Evolutionary conservation across 2,113 vertebrate genomes (phyloP), one percentile per base, ranked within the genome.

Genomic region (Lophochroa leadbeateri): DNA sequence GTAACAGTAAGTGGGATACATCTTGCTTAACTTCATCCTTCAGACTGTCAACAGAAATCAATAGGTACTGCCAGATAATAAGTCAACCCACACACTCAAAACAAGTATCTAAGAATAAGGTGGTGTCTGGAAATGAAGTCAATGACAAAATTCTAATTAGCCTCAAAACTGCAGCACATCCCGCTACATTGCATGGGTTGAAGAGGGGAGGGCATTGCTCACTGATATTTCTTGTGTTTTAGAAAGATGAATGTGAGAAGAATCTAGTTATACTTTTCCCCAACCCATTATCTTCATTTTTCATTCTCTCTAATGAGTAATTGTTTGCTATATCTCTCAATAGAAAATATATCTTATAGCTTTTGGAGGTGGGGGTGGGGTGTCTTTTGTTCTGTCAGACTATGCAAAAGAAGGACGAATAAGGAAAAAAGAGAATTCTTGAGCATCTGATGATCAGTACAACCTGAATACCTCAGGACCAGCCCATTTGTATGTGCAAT

Each of bases 151-250:
- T 61, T 88, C 65, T 52, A 64, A 69, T 76, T 82, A 82, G 11
- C 15, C 31, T 72, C 57, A n/a, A 68, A 65, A 65, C 20, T 6
- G 24, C 3, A 76, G 21, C 0, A 1, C 44, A 31, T 39, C 23
- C 6, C 35, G 10, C n/a, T n/a, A 28, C 1, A 0, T 7, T 33
- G 49, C 27, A 18, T 0, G 5, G 39, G 5, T 5, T 31, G 25
- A 37, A 43, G 39, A 43, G 23, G 5, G 14, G 23, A 80, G 13
- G 19, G 6, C 35, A 37, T 7, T 27, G 25, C 39, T 39, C 11
- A 9, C 15, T 37, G 21, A 9, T n/a, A 55, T 60, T 89, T n/a
- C 27, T 74, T 79, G 41, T 28, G 35, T 3, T 53, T 84, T 24
- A 75, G 44, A 60, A 86, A 74, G 6, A 5, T n/a, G 35, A 50